A percentile compares a stretch with the other conserved stretches of the same genome.
These are phyloP conservation scores for Dicerorhinus sumatrensis DNA, from an alignment of 2,113 vertebrate species.

Conservation along the genomic window DNA sequence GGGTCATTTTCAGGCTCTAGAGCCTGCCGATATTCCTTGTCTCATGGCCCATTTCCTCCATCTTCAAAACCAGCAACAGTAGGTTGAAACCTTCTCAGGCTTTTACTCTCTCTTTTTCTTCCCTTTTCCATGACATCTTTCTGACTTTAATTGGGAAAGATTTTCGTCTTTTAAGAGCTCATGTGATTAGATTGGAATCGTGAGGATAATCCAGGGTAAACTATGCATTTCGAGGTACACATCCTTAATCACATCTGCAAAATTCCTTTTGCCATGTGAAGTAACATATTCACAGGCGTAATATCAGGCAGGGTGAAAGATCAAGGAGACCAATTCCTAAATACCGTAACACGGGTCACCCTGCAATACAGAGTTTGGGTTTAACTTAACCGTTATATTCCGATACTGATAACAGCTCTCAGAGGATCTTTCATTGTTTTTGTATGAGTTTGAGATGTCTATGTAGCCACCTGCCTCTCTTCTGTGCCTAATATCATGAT, in stretches of 20 bases:
- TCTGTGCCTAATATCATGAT: not conserved
- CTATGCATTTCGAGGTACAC: not conserved
- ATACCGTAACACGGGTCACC: not conserved
- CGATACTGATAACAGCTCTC: not conserved
- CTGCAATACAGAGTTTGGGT: not conserved
- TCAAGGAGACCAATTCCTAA: not conserved
- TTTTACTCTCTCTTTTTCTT: not conserved
- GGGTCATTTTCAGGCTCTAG: not conserved
- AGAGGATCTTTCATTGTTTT: not conserved
- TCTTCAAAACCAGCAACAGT: not conserved
- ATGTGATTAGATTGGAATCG: not conserved
- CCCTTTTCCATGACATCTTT: not conserved
- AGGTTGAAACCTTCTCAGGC: not conserved
- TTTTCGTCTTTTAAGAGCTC: not conserved
- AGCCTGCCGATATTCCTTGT: not conserved
- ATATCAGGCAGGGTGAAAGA: not conserved
- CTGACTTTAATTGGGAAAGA: not conserved
- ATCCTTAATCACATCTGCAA: not conserved
- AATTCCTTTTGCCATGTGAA: not conserved
- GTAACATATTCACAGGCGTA: not conserved
- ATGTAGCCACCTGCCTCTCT: not conserved
- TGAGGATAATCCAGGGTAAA: not conserved
- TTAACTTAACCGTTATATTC: not conserved
- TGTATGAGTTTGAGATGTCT: not conserved
- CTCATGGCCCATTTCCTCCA: not conserved